phyloP scores from a whole-genome alignment of 2,888 invertebrate species.

The Caenorhabditis wallacei region DNA sequence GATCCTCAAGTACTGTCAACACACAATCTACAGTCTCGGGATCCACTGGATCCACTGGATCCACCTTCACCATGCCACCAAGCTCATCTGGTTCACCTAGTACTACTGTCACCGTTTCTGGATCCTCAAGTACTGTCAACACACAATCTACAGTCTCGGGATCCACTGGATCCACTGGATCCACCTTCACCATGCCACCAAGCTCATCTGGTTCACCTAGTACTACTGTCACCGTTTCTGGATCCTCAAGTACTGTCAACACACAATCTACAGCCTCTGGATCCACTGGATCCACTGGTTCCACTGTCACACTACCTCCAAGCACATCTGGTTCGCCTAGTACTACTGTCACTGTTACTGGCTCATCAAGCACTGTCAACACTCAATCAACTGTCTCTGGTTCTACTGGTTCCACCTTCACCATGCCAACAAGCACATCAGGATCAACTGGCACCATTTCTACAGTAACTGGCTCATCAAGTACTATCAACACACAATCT shows the following conservation, averaged over 20 bases:
- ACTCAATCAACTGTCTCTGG: not conserved
- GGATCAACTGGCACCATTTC: not conserved
- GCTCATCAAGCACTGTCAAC: not conserved
- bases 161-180: not conserved
- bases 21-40: not conserved
- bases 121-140: too few relatives aligned
- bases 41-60: not conserved
- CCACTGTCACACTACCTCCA: not conserved
- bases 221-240: too few relatives aligned
- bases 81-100: too few relatives aligned
- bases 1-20: not conserved
- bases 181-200: too few relatives aligned
- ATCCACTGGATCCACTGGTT: not conserved
- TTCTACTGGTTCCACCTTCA: constrained; percentile 4
- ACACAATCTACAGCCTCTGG: not conserved
- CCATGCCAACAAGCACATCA: not conserved
- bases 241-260: too few relatives aligned
- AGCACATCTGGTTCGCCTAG: not conserved
- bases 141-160: not conserved
- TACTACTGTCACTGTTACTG: not conserved
- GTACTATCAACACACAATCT: too few relatives aligned
- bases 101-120: too few relatives aligned
- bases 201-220: not conserved
- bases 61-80: too few relatives aligned
- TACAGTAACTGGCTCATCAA: too few relatives aligned